Percentiles rank a stretch among this genome's conserved stretches.
These are phyloP conservation scores for Candoia aspera DNA, from an alignment of 2,113 vertebrate species.

Conservation along the genomic window DNA sequence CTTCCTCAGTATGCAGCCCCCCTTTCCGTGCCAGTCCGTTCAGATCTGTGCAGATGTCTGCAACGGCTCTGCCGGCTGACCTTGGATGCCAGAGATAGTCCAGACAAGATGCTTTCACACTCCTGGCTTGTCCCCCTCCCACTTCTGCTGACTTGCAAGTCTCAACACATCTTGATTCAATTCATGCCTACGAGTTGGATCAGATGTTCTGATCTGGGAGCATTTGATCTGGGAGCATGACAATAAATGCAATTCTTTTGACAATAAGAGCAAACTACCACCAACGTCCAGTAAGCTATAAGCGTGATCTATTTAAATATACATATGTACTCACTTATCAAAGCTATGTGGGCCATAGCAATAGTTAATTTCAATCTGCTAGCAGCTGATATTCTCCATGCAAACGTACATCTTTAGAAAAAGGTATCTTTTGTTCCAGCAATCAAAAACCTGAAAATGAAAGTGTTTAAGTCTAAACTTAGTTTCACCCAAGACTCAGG, in stretches of 20 bases:
- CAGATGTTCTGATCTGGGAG: no score
- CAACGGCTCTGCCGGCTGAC: no score
- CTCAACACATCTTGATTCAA: no score
- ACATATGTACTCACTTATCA: not conserved
- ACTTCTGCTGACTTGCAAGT: no score
- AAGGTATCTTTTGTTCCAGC: not conserved
- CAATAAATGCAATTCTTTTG: not conserved
- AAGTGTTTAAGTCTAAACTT: not conserved
- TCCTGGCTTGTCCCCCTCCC: no score
- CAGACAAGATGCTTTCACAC: no score
- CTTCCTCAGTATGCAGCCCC: no score
- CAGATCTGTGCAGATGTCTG: no score
- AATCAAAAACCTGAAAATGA: not conserved
- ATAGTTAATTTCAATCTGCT: not conserved
- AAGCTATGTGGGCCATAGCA: not conserved
- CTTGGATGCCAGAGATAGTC: no score
- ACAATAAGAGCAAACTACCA: not conserved
- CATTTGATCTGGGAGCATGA: no score
- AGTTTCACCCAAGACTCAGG: not conserved
- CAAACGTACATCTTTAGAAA: not conserved
- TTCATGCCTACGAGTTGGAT: no score
- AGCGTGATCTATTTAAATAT: not conserved
- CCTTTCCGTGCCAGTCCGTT: no score
- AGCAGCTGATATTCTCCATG: not conserved
- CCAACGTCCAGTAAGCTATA: not conserved